Conservation (phyloP, 2,888 invertebrate genomes). For the Brenthis daphne region DNA sequence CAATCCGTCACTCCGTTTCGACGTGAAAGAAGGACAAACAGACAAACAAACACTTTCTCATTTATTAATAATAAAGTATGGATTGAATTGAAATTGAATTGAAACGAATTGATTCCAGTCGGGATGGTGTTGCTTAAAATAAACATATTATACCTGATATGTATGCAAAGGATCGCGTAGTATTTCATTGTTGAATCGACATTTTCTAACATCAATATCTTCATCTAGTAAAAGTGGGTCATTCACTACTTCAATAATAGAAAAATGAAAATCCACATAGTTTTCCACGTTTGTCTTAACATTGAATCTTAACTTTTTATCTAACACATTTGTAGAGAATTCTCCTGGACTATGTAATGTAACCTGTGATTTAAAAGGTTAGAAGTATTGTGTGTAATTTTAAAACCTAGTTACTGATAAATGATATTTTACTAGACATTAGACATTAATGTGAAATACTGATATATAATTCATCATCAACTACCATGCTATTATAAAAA, state of each 20-base stretch:
- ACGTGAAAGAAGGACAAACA: too few relatives aligned
- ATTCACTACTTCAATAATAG: slow-evolving; percentile 67
- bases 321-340: slow-evolving; percentile 56
- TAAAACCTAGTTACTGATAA: not conserved
- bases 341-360: slow-evolving; percentile 65
- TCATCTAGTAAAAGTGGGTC: slow-evolving; percentile 62
- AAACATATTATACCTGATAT: slow-evolving; percentile 52
- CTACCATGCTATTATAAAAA: too few relatives aligned
- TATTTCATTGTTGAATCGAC: slow-evolving; percentile 82
- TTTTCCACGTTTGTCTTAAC: slow-evolving; percentile 44
- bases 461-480: too few relatives aligned
- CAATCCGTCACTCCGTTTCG: too few relatives aligned
- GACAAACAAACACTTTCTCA: too few relatives aligned
- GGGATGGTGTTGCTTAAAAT: too few relatives aligned
- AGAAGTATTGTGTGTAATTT: not conserved
- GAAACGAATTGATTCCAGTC: too few relatives aligned
- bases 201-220: slow-evolving; percentile 74
- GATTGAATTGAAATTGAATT: too few relatives aligned
- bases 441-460: too few relatives aligned
- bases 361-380: slow-evolving; percentile 45
- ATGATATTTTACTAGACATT: too few relatives aligned
- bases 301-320: slow-evolving; percentile 50
- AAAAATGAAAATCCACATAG: slow-evolving; percentile 52
- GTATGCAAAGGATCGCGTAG: slow-evolving; percentile 50
- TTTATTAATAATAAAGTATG: too few relatives aligned